A percentile compares a stretch with the other conserved stretches of the same genome.
phyloP scores from a whole-genome alignment of 2,797 vertebrate genomes.

The Scleropages formosus region DNA sequence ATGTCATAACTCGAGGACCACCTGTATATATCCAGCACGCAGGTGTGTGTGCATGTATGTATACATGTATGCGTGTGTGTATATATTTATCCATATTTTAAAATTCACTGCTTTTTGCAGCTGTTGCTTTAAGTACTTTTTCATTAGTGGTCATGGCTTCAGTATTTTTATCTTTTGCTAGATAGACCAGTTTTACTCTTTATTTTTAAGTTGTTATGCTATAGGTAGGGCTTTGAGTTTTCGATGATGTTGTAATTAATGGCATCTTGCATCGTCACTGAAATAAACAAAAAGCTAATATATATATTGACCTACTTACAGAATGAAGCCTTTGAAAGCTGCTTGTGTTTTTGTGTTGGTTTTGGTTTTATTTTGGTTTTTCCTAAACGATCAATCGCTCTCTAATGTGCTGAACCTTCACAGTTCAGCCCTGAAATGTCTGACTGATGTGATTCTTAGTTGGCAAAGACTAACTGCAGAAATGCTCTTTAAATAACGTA shows the following conservation, averaged over 20 bases:
- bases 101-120: no score
- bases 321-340: conserved; percentile 1
- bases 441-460: conserved; percentile 29
- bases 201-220: conserved; percentile 39
- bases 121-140: no score
- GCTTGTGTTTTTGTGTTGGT: not conserved
- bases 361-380: conserved; percentile 24
- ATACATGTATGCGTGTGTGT: no score
- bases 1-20: no score
- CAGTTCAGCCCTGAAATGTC: conserved; percentile 5
- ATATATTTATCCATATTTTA: no score
- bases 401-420: conserved; percentile 35
- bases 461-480: conserved; percentile 30
- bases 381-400: conserved; percentile 23
- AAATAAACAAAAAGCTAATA: conserved; percentile 18
- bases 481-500: not conserved
- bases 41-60: no score
- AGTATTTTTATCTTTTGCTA: no score
- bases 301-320: not conserved
- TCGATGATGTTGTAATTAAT: conserved; percentile 43
- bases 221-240: conserved; percentile 57
- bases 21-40: no score
- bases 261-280: conserved; percentile 21
- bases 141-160: no score
- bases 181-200: conserved; percentile 12